phyloP scores from a whole-genome alignment of 2,888 invertebrate species.

The Volucella inflata region DNA sequence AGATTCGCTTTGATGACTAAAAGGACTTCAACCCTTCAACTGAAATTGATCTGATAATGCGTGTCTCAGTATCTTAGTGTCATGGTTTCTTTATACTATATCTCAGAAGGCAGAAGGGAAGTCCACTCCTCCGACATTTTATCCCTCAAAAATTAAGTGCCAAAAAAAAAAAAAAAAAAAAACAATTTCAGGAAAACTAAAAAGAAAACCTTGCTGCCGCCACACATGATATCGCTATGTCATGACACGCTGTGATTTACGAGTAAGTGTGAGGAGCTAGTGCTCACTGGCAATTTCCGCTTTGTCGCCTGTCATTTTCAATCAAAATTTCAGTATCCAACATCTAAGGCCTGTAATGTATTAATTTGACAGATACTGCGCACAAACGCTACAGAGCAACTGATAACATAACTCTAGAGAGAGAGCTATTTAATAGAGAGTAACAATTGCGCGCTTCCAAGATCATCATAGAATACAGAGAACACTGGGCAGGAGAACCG shows the following conservation, averaged over 20 bases:
- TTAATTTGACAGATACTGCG: constrained; percentile 54
- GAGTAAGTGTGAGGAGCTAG: constrained; percentile 24
- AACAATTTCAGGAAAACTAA: constrained; percentile 42
- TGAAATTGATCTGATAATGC: constrained; percentile 61
- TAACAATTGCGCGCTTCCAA: background rate
- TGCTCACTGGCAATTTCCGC: constrained; percentile 60
- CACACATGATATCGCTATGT: constrained; percentile 31
- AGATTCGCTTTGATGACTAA: constrained; percentile 55
- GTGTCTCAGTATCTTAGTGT: background rate
- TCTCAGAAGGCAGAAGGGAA: constrained; percentile 24
- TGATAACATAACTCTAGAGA: constrained; percentile 30
- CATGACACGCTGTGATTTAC: constrained; percentile 10
- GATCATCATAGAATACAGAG: too few species aligned
- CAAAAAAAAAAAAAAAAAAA: constrained; percentile 41
- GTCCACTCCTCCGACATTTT: constrained; percentile 39
- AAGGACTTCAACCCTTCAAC: constrained; percentile 19
- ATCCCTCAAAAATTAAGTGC: constrained; percentile 48
- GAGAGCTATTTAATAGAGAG: background rate
- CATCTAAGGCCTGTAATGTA: constrained; percentile 25
- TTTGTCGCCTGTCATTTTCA: constrained; percentile 62
- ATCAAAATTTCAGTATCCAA: constrained; percentile 29
- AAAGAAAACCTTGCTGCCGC: constrained; percentile 2
- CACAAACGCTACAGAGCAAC: constrained; percentile 28
- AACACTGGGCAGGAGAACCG: background rate
- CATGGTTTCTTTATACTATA: too few species aligned